Conservation (phyloP, 2,113 vertebrate genomes). For the Myocastor coypus region DNA sequence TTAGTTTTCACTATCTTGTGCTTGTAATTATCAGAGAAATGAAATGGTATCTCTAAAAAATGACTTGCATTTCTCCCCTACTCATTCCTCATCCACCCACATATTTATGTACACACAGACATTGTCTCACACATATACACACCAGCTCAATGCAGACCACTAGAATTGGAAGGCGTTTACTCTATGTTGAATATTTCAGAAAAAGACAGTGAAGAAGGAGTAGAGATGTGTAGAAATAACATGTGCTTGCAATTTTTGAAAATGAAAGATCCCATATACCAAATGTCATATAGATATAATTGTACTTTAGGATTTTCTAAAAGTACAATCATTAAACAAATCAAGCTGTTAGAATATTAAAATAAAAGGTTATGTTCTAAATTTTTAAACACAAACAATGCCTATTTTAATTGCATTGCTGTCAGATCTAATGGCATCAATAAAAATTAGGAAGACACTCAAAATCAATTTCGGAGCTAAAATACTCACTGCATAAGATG, state of each 20-base stretch:
- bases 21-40: background rate
- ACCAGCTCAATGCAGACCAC: background rate
- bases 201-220: background rate
- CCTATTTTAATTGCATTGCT: conserved; percentile 40
- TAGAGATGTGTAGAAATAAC: conserved; percentile 20
- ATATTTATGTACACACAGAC: background rate
- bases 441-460: conserved; percentile 61
- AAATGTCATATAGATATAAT: conserved; percentile 65
- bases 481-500: conserved; percentile 70
- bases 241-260: conserved; percentile 58
- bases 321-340: conserved; percentile 49
- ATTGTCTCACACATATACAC: background rate
- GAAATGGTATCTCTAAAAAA: background rate
- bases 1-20: background rate
- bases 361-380: conserved; percentile 64
- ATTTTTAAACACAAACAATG: conserved; percentile 51
- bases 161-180: conserved; percentile 20
- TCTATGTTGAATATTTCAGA: conserved; percentile 16
- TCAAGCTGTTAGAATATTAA: conserved; percentile 66
- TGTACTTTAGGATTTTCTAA: conserved; percentile 48
- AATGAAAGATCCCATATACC: conserved; percentile 61
- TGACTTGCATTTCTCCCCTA: background rate
- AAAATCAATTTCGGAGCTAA: conserved; percentile 70
- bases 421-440: conserved; percentile 24
- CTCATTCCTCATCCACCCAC: background rate